phyloP scores from a whole-genome alignment of 2,113 vertebrate species.

The Bettongia penicillata region DNA sequence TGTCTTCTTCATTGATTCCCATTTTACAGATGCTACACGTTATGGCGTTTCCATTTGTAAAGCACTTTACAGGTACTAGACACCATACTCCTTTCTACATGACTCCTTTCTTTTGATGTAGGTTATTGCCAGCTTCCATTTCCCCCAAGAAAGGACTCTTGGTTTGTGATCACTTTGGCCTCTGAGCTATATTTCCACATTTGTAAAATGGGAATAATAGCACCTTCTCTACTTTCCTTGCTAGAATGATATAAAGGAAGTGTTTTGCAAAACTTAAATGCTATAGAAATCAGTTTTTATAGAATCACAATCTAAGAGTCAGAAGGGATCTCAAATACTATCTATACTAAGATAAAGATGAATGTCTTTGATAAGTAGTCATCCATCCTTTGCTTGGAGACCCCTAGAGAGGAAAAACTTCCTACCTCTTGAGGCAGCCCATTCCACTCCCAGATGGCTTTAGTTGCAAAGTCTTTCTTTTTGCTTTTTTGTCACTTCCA shows the following conservation, averaged over 20 bases:
- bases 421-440: background rate
- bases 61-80: constrained; percentile 6
- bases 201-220: background rate
- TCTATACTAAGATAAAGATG: background rate
- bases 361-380: background rate
- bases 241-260: background rate
- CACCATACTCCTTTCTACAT: background rate
- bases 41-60: background rate
- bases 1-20: background rate
- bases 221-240: background rate
- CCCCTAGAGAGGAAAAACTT: background rate
- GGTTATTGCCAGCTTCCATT: background rate
- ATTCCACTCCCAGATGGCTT: background rate
- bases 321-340: background rate
- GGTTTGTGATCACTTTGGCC: background rate
- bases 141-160: background rate
- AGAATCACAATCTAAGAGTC: background rate
- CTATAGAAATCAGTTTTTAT: background rate
- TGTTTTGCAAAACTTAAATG: background rate
- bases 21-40: background rate
- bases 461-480: background rate
- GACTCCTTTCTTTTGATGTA: background rate
- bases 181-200: background rate
- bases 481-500: background rate
- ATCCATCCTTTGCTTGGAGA: background rate